Evolutionary conservation across 1,140 invertebrate genomes (phyloP).

Genomic region (Globodera rostochiensis): DNA sequence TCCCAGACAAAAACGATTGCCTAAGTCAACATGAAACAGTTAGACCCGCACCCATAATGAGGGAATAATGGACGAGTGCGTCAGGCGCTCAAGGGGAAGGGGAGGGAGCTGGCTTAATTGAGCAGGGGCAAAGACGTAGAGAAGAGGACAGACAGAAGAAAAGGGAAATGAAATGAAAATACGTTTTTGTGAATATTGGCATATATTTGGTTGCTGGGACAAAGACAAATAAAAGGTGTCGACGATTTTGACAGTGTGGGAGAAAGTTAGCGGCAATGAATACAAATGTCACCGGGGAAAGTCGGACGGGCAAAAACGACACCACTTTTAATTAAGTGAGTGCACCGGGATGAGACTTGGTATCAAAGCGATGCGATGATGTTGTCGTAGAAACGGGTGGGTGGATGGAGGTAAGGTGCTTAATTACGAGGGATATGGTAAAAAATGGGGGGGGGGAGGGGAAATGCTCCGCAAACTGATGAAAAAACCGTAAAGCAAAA

Average conservation of each 20-base stretch:
- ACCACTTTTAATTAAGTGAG: constrained; percentile 21
- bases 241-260: neutral
- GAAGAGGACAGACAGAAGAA: neutral
- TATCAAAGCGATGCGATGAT: neutral
- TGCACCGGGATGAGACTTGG: neutral
- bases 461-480: neutral
- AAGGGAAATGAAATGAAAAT: neutral
- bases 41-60: constrained; percentile 6
- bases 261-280: neutral
- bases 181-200: neutral
- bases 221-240: too few species aligned
- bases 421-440: neutral
- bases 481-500: neutral
- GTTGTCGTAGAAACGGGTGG: constrained; percentile 26
- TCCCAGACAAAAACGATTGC: constrained; percentile 7
- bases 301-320: neutral
- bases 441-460: neutral
- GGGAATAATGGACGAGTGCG: constrained; percentile 8
- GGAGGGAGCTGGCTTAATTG: neutral
- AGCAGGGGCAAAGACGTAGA: neutral
- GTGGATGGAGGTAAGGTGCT: neutral
- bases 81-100: neutral
- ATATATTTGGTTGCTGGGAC: too few species aligned
- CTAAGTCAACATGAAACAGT: neutral
- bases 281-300: constrained; percentile 1